A percentile compares a stretch with the other conserved stretches of the same genome.
Conservation (phyloP, 2,797 vertebrate genomes). For the Myotis daubentonii region DNA sequence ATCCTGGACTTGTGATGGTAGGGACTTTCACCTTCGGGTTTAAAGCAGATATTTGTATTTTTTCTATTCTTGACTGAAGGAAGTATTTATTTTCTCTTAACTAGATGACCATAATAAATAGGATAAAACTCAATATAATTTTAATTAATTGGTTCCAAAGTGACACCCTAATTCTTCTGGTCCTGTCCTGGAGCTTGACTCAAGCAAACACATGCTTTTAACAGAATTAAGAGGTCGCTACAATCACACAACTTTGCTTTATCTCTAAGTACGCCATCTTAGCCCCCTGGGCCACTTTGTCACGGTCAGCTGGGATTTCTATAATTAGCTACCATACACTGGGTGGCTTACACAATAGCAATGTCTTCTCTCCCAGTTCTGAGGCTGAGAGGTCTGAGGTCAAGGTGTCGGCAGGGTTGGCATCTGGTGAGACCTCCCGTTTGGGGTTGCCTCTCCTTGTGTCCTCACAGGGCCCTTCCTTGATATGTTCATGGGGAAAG, state of each 20-base stretch:
- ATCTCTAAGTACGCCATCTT: background rate
- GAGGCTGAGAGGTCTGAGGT: background rate
- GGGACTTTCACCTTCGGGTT: background rate
- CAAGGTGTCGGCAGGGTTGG: background rate
- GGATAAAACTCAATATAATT: background rate
- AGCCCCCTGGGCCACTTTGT: background rate
- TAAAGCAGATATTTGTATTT: background rate
- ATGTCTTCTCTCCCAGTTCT: background rate
- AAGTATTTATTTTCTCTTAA: constrained; percentile 53
- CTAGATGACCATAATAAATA: background rate
- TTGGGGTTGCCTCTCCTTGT: background rate
- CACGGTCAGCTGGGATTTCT: background rate
- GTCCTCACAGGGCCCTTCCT: background rate
- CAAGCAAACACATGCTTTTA: background rate
- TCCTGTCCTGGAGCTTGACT: background rate
- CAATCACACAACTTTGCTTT: background rate
- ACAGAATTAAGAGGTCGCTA: background rate
- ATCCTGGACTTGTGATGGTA: background rate
- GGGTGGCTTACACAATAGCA: background rate
- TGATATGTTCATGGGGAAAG: background rate
- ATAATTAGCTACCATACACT: background rate
- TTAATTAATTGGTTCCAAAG: background rate
- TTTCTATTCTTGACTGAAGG: background rate
- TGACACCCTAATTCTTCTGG: background rate
- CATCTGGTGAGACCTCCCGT: background rate